Evolutionary conservation across 2,888 invertebrate genomes (phyloP), one percentile per base, ranked within the genome.

Genomic region (Carpatolechia fugitivella): DNA sequence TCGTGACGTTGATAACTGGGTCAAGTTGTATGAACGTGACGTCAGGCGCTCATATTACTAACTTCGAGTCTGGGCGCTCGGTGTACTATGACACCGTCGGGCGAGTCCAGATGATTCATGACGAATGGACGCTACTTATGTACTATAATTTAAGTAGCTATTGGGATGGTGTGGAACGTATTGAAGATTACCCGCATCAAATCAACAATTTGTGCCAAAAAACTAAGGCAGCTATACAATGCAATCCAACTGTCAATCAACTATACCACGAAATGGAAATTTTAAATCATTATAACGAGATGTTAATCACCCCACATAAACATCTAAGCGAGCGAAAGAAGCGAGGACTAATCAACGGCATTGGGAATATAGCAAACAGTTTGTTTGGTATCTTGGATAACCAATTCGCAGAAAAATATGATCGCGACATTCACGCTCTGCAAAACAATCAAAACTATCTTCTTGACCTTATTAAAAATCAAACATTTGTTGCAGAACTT

Each of bases 81-180:
- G 52, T 60, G 6, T 60, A 60, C 38, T 59, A 55, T 16, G 59
- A 59, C 40, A 11, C 35, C n/a, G 8, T 55, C 29, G 59, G 58
- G 0, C 33, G 36, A 35, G 40, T 63, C 14, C 56, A 58, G 54
- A 11, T 57, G 11, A 56, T 60, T 49, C 59, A 58, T 10, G 54
- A 60, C 36, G 57, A 64, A 47, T 63, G 60, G 59, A 59, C 44
- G 18, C 14, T 63, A 3, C 31, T 57, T 18, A 54, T 59, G 56
- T 60, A 57, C 14, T 60, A 57, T 18, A 60, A 60, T 46, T 46
- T 60, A 55, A 55, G 48, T 31, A 60, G 35, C 38, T 60, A 60
- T 35, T 60, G 58, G 60, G 33, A 54, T 10, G 31, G 44, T 16
- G 44, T 40, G 3, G 33, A 36, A 8, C 16, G 36, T 1, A 50